Evolutionary conservation across 2,113 vertebrate genomes (phyloP).

Genomic region (Dicentrarchus labrax): DNA sequence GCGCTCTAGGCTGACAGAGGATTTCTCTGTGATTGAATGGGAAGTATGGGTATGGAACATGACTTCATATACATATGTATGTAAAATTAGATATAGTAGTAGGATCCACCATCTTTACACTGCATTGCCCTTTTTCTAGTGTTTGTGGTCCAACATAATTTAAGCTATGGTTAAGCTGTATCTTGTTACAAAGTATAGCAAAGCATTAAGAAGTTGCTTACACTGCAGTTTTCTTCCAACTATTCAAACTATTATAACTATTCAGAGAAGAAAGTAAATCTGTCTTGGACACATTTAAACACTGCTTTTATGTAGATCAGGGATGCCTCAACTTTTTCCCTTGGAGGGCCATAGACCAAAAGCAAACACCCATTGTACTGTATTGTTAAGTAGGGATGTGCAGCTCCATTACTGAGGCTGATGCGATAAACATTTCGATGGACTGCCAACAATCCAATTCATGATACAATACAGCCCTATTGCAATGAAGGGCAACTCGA

Average conservation of each 20-base stretch:
- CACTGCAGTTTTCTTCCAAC: not conserved
- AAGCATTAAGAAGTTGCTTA: not conserved
- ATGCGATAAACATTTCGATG: too few species aligned
- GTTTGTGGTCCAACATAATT: not conserved
- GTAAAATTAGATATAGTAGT: conserved; percentile 29
- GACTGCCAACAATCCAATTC: too few species aligned
- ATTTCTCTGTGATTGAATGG: not conserved
- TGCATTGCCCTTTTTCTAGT: not conserved
- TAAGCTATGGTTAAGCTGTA: not conserved
- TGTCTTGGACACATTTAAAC: not conserved
- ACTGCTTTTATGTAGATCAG: not conserved
- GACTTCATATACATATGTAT: conserved; percentile 25
- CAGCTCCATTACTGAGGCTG: too few species aligned
- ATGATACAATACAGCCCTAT: too few species aligned
- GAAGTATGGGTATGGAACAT: conserved; percentile 19
- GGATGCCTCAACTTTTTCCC: too few species aligned
- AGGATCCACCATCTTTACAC: not conserved
- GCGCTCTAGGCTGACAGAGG: conserved; percentile 21
- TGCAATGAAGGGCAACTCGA: too few species aligned
- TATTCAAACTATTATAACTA: not conserved
- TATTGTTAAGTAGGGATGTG: too few species aligned
- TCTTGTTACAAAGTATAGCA: not conserved
- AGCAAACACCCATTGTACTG: too few species aligned
- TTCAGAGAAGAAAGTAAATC: not conserved
- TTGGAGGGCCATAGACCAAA: too few species aligned